phyloP scores from a whole-genome alignment of 2,888 invertebrate species.

The Cheilosia soror region DNA sequence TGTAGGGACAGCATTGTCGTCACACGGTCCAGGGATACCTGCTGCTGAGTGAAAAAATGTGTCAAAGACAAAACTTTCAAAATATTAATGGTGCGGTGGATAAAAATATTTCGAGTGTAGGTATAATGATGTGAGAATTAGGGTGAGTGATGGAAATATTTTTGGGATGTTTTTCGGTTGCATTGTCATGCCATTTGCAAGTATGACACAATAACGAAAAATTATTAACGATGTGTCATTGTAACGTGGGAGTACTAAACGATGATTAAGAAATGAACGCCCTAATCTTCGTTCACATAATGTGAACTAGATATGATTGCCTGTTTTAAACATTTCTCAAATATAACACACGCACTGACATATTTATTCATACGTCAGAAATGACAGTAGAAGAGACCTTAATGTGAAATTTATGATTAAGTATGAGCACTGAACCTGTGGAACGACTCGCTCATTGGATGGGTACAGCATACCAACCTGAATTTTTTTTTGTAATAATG shows the following conservation, averaged over 20 bases:
- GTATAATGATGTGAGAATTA: constrained; percentile 41
- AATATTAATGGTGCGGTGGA: constrained; percentile 29
- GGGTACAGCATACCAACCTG: too few species aligned
- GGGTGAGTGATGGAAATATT: neutral
- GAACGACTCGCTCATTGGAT: too few species aligned
- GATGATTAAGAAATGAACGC: neutral
- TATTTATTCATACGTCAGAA: too few species aligned
- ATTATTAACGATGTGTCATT: neutral
- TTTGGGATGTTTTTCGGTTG: neutral
- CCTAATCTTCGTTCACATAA: too few species aligned
- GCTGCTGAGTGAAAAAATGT: constrained; percentile 64
- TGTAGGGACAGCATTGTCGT: neutral
- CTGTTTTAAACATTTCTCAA: too few species aligned
- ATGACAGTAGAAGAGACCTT: too few species aligned
- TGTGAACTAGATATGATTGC: too few species aligned
- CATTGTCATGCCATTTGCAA: neutral
- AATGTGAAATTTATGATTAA: too few species aligned
- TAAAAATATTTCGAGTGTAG: neutral
- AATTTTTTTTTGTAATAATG: too few species aligned
- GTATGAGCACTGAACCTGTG: too few species aligned
- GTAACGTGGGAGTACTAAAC: neutral
- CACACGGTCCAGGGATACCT: constrained; percentile 22
- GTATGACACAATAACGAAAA: too few species aligned
- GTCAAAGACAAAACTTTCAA: constrained; percentile 55
- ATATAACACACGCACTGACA: too few species aligned